Conservation (phyloP, 2,888 invertebrate species). For the Arge pagana region DNA sequence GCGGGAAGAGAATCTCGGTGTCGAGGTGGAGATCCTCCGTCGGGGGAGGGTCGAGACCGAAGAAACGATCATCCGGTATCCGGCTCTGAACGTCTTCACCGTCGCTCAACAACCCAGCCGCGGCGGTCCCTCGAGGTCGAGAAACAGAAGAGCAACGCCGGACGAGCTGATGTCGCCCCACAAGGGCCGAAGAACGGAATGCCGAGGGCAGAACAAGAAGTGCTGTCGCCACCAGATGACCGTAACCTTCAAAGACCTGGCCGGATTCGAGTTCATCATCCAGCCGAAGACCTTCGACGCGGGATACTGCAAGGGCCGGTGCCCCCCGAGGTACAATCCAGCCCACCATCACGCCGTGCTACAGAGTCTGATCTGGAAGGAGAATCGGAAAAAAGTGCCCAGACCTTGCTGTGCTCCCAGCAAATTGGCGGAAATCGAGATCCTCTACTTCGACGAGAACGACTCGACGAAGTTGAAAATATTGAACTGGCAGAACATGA, state of each 20-base stretch:
- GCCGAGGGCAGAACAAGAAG: slow-evolving; percentile 61
- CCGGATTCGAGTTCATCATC: slow-evolving; percentile 68
- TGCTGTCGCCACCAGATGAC: slow-evolving; percentile 72
- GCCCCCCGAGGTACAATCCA: slow-evolving; percentile 70
- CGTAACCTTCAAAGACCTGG: slow-evolving; percentile 69
- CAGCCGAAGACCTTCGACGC: slow-evolving; percentile 74
- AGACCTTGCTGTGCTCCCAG: slow-evolving; percentile 74
- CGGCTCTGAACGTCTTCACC: slow-evolving; percentile 49
- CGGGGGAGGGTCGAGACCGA: slow-evolving; percentile 53
- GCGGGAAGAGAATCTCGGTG: slow-evolving; percentile 59
- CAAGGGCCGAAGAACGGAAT: slow-evolving; percentile 61
- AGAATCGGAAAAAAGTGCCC: slow-evolving; percentile 62
- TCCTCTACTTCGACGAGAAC: slow-evolving; percentile 69
- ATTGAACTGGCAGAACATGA: slow-evolving; percentile 73
- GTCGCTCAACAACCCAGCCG: slow-evolving; percentile 37
- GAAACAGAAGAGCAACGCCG: slow-evolving; percentile 36
- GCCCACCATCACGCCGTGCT: slow-evolving; percentile 74
- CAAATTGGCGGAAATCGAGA: slow-evolving; percentile 67
- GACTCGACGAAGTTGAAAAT: slow-evolving; percentile 67
- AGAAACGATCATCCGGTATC: slow-evolving; percentile 53
- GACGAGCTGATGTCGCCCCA: slow-evolving; percentile 51
- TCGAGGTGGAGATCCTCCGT: slow-evolving; percentile 63
- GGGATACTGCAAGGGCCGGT: slow-evolving; percentile 72
- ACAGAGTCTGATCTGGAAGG: slow-evolving; percentile 70
- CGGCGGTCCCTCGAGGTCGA: slow-evolving; percentile 38